phyloP scores from a whole-genome alignment of 2,888 invertebrate genomes.

The Nephrotoma flavescens region DNA sequence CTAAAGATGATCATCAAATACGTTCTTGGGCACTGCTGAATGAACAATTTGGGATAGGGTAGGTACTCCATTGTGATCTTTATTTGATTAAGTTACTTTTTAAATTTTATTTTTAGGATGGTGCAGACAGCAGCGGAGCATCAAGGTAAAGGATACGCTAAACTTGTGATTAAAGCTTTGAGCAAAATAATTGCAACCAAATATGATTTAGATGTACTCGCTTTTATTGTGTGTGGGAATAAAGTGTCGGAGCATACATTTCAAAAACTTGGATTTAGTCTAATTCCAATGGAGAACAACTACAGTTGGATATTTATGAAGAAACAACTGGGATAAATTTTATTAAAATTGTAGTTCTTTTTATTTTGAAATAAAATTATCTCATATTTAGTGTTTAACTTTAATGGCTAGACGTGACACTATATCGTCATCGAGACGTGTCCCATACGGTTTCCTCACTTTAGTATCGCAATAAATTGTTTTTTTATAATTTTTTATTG shows the following conservation, averaged over 20 bases:
- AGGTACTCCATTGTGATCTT: background rate
- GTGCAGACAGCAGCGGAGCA: background rate
- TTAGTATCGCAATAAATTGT: no score
- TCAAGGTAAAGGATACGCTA: slow-evolving; percentile 11
- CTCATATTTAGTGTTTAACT: no score
- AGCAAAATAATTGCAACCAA: slow-evolving; percentile 9
- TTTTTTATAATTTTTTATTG: no score
- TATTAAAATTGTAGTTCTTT: no score
- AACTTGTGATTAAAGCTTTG: slow-evolving; percentile 7
- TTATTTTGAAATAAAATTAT: no score
- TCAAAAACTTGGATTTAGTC: background rate
- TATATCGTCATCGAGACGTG: no score
- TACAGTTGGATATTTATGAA: background rate
- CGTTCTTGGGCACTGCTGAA: background rate
- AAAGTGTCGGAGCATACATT: slow-evolving; percentile 6
- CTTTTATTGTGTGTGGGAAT: slow-evolving; percentile 9
- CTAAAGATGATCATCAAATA: background rate
- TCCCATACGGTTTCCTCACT: no score
- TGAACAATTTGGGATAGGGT: background rate
- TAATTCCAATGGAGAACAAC: background rate
- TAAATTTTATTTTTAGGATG: background rate
- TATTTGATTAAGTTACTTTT: background rate
- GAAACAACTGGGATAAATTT: background rate
- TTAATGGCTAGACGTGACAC: no score
- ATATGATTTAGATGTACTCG: slow-evolving; percentile 9